These are phyloP conservation scores for Synanceia verrucosa DNA, from an alignment of 2,797 vertebrate species.

Conservation along the genomic window DNA sequence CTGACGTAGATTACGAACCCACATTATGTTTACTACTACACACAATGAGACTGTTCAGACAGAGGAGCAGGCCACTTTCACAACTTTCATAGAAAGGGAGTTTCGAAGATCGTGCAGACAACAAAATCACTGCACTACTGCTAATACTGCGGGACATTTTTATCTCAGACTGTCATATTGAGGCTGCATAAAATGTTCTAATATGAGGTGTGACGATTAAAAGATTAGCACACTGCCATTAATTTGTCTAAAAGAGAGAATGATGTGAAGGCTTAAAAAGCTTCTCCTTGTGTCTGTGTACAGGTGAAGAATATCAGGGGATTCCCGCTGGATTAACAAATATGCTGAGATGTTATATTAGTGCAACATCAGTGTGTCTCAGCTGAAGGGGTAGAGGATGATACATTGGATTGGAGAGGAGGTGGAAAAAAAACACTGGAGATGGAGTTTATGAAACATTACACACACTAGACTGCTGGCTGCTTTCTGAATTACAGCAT, in stretches of 20 bases:
- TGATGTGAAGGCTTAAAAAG: background rate
- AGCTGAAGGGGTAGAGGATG: background rate
- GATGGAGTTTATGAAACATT: background rate
- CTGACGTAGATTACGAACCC: conserved; percentile 19
- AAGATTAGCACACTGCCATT: background rate
- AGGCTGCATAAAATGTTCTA: background rate
- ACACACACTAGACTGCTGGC: background rate
- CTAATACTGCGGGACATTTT: background rate
- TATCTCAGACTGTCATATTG: background rate
- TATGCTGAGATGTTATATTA: background rate
- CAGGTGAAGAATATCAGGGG: conserved; percentile 3
- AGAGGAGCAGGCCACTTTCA: background rate
- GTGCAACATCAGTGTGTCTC: background rate
- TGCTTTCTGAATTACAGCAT: background rate
- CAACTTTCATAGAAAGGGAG: background rate
- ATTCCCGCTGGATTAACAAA: conserved; percentile 7
- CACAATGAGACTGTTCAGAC: background rate
- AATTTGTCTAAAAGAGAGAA: background rate
- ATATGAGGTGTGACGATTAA: background rate
- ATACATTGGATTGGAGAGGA: background rate
- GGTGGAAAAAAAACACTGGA: background rate
- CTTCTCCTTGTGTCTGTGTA: too few relatives aligned
- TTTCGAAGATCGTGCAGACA: background rate
- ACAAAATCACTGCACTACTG: background rate
- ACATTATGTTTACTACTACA: conserved; percentile 33